Evolutionary conservation across 2,113 vertebrate species (phyloP), one percentile per base, ranked within the genome.

Genomic region (Aythya baeri): DNA sequence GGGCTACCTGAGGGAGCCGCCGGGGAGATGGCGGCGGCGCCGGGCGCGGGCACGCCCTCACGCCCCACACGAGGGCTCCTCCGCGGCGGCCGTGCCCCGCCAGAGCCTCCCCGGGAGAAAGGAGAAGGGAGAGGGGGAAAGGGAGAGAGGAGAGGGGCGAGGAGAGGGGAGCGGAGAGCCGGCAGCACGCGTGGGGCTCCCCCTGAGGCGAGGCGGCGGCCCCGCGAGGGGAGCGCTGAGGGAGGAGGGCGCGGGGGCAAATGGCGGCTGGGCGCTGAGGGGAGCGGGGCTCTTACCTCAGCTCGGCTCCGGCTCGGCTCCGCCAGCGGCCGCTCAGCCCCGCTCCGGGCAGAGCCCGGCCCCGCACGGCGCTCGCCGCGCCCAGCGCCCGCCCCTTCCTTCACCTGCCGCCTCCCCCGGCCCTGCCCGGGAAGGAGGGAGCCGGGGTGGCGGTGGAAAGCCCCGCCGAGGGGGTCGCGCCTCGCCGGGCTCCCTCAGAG

Each of bases 361-460:
- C 31, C n/a, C 34, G 5, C 72, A 9, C 46, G 46, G 50, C 68
- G 2, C 21, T 1, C 57, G 18, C 49, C 15, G 68, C 26, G 4
- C 62, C 25, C 57, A 59, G 34, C 31, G 21, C 46, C 85, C 82
- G 57, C 72, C 85, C 79, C 77, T 85, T 75, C 86, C 93, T 86
- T 79, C 83, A 83, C 82, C 89, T 92, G 86, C 34, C 36, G 18
- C 43, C 15, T 5, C 9, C 41, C 57, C 61, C 5, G 13, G 12
- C 11, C 2, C 41, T 41, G 41, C 41, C 46, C 20, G 20, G 20
- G 46, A 49, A 49, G 46, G 20, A 49, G 20, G 20, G 46, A 21
- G 46, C 20, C 46, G 46, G 46, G 46, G 46, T 22, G 46, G 46
- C 46, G 50, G 50, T 50, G 50, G 50, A 11, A 11, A 11, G 49